Evolutionary conservation across 2,888 invertebrate genomes (phyloP).

Genomic region (Dynastes grantii): DNA sequence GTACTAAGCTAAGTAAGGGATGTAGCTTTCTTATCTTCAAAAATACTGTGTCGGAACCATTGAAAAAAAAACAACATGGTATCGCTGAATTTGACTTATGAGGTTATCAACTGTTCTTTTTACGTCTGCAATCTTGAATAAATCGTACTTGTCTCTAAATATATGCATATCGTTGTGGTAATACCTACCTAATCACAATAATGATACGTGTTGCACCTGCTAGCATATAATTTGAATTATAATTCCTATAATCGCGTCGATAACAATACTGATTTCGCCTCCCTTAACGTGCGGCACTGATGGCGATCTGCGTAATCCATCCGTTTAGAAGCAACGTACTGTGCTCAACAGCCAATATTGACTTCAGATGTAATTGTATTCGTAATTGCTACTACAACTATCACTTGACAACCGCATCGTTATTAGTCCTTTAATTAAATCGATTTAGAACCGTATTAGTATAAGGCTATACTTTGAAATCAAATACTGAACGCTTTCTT

Average conservation of each 20-base stretch:
- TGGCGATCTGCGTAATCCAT: neutral
- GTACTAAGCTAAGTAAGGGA: no score
- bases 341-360: slow-evolving; percentile 14
- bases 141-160: no score
- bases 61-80: no score
- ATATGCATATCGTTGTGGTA: no score
- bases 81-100: no score
- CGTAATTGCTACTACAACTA: slow-evolving; percentile 6
- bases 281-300: neutral
- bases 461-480: no score
- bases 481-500: no score
- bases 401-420: neutral
- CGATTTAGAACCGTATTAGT: neutral
- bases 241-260: neutral
- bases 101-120: no score
- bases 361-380: slow-evolving; percentile 15
- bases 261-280: slow-evolving; percentile 11
- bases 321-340: neutral
- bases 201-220: neutral
- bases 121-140: no score
- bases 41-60: no score
- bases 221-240: neutral
- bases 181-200: neutral
- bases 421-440: slow-evolving; percentile 15
- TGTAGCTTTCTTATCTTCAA: no score